Base-by-base conservation (phyloP, 2,113 vertebrate genomes). In the Caranx ignobilis region DNA sequence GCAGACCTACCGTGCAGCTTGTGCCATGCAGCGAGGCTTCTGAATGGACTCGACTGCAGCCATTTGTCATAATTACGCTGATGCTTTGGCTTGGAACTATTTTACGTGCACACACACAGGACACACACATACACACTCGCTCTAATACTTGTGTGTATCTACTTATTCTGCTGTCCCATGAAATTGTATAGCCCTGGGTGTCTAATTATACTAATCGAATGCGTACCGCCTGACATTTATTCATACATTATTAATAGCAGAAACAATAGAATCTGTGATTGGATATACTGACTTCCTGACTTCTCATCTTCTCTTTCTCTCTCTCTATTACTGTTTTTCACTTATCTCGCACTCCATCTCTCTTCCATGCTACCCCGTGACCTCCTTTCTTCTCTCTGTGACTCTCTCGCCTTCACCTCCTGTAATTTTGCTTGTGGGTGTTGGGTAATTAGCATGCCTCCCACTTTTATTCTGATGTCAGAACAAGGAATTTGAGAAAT, bases 181-280 rank as follows among this genome's bases (percentile, higher is more conserved):
- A 91, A 94, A 94, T 89, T 71, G 89, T 92, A 93, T 89, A 90
- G 88, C 91, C 87, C 75, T 79, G 57, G 79, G 89, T 92, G 88
- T 90, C 79, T 91, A 93, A 94, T 95, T 95, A 94, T 94, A 91
- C 89, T 91, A 93, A 95, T 93, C 83, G 75, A 93, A 94, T 94
- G 89, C 68, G 61, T 87, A 86, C 84, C 35, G 89, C 81, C 90
- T 93, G 92, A 91, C 91, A 89, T 93, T 92, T 89, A 92, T 87
- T 93, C 89, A 88, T 94, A 88, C 91, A 95, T 94, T 92, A 94
- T 93, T 94, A 93, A 95, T 89, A 91, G 61, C 73, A 74, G 81
- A 89, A 88, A 93, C 93, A 94, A 94, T 87, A 87, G 88, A 90
- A 89, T 87, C 81, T 88, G 79, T 93, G 90, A 89, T 88, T 89